Evolutionary conservation across 2,113 vertebrate genomes (phyloP).

Genomic region (Cariama cristata): DNA sequence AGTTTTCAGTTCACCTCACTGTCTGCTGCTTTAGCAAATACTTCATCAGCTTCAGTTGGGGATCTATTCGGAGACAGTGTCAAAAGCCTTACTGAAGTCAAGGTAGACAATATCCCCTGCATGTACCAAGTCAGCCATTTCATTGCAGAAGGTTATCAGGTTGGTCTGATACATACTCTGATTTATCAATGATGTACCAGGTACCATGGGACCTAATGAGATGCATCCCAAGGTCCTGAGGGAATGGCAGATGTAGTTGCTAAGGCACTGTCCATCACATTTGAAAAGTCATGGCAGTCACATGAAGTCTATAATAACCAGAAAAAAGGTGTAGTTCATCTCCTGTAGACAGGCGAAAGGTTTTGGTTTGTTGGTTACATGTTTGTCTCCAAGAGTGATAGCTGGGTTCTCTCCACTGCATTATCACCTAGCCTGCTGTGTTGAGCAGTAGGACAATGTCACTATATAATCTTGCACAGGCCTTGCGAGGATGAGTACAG

Average conservation of each 20-base stretch:
- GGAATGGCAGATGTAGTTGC: no score
- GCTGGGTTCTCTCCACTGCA: no score
- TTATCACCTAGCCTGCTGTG: not conserved
- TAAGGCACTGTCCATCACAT: no score
- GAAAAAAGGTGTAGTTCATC: no score
- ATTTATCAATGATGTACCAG: no score
- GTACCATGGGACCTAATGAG: no score
- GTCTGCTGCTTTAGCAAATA: not conserved
- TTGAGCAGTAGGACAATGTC: not conserved
- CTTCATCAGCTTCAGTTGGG: not conserved
- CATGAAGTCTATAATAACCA: no score
- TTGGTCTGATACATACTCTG: no score
- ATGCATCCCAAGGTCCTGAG: no score
- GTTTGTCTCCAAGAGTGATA: not conserved
- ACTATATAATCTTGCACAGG: not conserved
- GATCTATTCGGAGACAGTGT: not conserved
- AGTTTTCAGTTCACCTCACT: not conserved
- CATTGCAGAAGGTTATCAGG: no score
- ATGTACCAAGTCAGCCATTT: not conserved
- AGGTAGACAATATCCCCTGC: not conserved
- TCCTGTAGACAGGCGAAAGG: not conserved
- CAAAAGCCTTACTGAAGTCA: not conserved
- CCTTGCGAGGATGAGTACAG: not conserved
- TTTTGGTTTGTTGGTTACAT: not conserved
- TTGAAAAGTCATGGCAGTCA: no score